Evolutionary conservation across 2,113 vertebrate genomes (phyloP).

Genomic region (Notiomystis cincta): DNA sequence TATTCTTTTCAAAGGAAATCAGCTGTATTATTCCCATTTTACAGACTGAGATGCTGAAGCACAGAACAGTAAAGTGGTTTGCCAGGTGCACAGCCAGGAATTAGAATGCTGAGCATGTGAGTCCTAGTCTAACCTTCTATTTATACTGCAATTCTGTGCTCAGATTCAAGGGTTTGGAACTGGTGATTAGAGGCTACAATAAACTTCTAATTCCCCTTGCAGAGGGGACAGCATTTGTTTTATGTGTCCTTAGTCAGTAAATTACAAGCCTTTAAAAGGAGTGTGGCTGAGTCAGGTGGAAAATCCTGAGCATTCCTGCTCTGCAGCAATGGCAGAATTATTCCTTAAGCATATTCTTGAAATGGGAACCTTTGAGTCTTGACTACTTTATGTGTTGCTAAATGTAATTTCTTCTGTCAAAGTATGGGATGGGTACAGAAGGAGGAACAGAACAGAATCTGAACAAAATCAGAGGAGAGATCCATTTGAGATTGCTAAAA

Average conservation of each 20-base stretch:
- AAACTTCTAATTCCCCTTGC: neutral
- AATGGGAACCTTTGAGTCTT: neutral
- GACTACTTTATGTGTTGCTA: neutral
- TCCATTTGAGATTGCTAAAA: neutral
- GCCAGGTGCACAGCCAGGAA: neutral
- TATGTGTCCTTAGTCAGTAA: neutral
- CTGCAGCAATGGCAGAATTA: neutral
- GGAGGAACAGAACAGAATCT: neutral
- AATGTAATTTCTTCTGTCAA: neutral
- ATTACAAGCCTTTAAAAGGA: neutral
- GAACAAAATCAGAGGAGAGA: neutral
- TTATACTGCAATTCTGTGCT: neutral
- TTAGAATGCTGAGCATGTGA: neutral
- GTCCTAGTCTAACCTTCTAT: neutral
- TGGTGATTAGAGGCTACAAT: neutral
- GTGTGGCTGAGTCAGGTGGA: neutral
- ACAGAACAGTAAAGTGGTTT: neutral
- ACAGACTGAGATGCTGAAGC: neutral
- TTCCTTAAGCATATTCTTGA: neutral
- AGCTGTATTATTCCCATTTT: neutral
- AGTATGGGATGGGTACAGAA: neutral
- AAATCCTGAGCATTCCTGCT: neutral
- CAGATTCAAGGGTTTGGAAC: neutral
- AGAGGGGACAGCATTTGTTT: neutral
- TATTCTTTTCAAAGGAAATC: neutral